These are phyloP conservation scores for Cybosia mesomella DNA, from an alignment of 2,888 invertebrate species.

Conservation along the genomic window DNA sequence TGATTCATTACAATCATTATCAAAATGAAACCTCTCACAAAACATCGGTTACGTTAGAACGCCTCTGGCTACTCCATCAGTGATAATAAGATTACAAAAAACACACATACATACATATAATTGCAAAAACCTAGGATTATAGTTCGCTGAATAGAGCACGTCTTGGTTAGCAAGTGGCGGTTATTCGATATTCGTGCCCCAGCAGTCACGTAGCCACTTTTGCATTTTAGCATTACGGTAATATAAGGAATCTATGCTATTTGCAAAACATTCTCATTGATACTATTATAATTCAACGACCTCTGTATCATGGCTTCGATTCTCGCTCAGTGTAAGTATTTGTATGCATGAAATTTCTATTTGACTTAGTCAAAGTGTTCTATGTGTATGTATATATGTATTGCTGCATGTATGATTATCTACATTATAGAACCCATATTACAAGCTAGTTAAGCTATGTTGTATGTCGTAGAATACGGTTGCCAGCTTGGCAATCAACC, in stretches of 20 bases:
- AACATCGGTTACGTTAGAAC: no score
- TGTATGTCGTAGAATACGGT: no score
- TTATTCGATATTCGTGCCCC: slow-evolving; percentile 4
- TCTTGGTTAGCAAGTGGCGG: neutral
- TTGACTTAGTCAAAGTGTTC: neutral
- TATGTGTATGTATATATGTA: neutral
- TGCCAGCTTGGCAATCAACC: no score
- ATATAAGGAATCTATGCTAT: neutral
- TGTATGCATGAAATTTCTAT: neutral
- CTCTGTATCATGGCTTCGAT: neutral
- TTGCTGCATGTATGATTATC: no score
- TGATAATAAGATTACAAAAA: neutral
- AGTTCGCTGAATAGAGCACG: neutral
- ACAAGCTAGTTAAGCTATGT: no score
- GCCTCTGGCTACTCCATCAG: neutral
- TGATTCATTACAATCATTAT: no score
- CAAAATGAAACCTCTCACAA: no score
- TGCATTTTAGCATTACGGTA: neutral
- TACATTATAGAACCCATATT: no score
- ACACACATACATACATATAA: neutral
- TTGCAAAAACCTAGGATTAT: neutral
- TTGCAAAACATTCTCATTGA: neutral
- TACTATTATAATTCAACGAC: neutral
- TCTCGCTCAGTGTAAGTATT: neutral
- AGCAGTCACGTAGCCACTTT: neutral